Base-by-base conservation (phyloP, 2,113 vertebrate genomes). In the Leiothrix lutea region DNA sequence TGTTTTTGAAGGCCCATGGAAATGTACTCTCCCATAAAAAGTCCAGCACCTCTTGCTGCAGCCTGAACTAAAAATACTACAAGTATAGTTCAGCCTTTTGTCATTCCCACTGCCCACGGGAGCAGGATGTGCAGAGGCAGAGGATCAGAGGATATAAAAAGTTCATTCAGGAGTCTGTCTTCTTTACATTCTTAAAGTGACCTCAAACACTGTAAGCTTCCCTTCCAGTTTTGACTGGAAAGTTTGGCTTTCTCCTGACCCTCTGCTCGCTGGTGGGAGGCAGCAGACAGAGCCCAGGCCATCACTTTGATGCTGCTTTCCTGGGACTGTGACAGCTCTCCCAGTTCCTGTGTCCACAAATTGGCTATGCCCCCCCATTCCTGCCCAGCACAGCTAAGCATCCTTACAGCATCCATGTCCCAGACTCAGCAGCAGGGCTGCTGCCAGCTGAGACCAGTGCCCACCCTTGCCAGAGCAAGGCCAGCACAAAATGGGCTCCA, bases 71-170 rank as follows among this genome's bases (percentile, higher is more conserved):
- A 95, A 95, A 96, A 90, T 92, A 94, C 29, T 56, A 42, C 67
- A 58, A 94, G 35, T 78, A 64, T 6, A 83, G 51, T 83, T 91
- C 44, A 84, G 72, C 57, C 40, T 93, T 95, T 83, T 95, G 80
- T 94, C 72, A 94, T 94, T 97, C 92, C 92, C 91, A 92, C 88
- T 94, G 91, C 83, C 92, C 75, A 90, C 36, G 1, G 69, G 36
- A 96, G 86, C 90, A 97, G 96, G 96, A 96, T 94, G 88, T 95
- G 92, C 79, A 96, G 95, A 97, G 87, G 95, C 93, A 93, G 66
- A 88, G 44, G 74, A 93, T 85, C 88, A 93, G 66, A 90, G 51
- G 75, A 88, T 72, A 92, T 86, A 77, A 83, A 89, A 88, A 86
- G 80, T 93, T 94, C 51, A 88, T 93, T 92, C 86, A 92, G 80